phyloP scores from a whole-genome alignment of 1,140 invertebrate species.

The Brachystomella parvula region DNA sequence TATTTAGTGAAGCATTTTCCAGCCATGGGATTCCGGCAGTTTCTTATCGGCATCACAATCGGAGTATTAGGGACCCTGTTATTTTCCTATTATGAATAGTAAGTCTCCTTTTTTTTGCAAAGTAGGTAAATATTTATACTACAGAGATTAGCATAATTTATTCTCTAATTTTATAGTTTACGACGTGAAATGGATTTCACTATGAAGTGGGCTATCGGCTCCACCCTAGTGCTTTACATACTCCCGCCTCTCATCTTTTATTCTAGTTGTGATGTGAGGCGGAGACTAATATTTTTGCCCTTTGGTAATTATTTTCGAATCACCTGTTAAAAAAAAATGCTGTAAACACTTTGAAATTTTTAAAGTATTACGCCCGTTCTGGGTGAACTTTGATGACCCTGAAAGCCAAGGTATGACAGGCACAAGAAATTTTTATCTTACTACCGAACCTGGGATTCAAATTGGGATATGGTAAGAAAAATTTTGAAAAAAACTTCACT shows the following conservation, averaged over 20 bases:
- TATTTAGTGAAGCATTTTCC: too few species aligned
- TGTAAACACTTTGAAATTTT: constrained; percentile 24
- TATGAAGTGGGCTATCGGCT: constrained; percentile 1
- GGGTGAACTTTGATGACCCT: constrained; percentile 53
- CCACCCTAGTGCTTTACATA: constrained; percentile 1
- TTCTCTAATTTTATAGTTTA: constrained; percentile 2
- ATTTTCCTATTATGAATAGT: constrained; percentile 9
- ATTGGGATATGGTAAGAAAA: constrained; percentile 57
- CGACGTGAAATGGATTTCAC: background rate
- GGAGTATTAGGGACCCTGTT: background rate
- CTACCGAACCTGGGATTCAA: constrained; percentile 52
- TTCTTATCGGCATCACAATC: constrained; percentile 11
- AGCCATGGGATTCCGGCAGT: constrained; percentile 8
- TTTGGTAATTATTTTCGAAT: constrained; percentile 10
- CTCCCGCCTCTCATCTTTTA: constrained; percentile 1
- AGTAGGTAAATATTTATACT: background rate
- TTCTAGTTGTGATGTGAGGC: background rate
- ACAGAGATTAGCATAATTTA: background rate
- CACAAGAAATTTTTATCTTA: constrained; percentile 60
- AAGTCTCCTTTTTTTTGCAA: constrained; percentile 6
- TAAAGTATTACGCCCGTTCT: constrained; percentile 53
- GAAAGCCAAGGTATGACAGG: constrained; percentile 51
- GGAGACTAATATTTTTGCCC: constrained; percentile 8
- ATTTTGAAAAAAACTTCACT: background rate
- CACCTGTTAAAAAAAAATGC: background rate